Conservation (phyloP, 1,140 invertebrate genomes). For the Caerostris extrusa region DNA sequence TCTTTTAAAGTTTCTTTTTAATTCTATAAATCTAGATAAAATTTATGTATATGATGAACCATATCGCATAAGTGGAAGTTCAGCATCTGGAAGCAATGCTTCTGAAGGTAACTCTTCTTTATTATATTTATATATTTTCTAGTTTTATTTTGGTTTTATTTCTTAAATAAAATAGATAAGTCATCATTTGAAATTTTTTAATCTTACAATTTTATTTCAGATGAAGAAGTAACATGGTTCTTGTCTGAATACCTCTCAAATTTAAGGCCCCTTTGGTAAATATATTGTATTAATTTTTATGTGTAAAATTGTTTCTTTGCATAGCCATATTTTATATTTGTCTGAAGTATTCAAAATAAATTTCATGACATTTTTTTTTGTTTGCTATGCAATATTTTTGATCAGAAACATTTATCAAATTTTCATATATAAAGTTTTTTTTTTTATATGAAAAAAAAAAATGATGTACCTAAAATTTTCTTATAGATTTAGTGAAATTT, state of each 20-base stretch:
- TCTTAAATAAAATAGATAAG: neutral
- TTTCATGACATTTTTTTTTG: too few species aligned
- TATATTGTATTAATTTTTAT: neutral
- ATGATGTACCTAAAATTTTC: too few species aligned
- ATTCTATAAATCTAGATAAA: neutral
- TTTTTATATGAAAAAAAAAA: too few species aligned
- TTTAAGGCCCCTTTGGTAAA: conserved; percentile 63
- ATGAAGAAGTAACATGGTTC: conserved; percentile 71
- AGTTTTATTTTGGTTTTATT: neutral
- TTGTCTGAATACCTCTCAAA: conserved; percentile 68
- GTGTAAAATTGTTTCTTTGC: neutral
- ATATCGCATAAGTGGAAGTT: conserved; percentile 64
- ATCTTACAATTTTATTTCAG: conserved; percentile 40
- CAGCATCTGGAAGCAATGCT: conserved; percentile 74
- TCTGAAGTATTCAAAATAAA: too few species aligned
- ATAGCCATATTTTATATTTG: too few species aligned
- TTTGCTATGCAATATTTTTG: too few species aligned
- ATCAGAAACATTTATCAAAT: too few species aligned
- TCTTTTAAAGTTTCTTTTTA: too few species aligned
- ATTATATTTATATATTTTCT: neutral
- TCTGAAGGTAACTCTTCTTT: conserved; percentile 61
- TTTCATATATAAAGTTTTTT: too few species aligned
- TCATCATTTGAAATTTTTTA: conserved; percentile 9
- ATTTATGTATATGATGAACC: conserved; percentile 61
- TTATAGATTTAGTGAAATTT: too few species aligned